phyloP scores from a whole-genome alignment of 1,140 invertebrate genomes.

The Heliconius hewitsoni region DNA sequence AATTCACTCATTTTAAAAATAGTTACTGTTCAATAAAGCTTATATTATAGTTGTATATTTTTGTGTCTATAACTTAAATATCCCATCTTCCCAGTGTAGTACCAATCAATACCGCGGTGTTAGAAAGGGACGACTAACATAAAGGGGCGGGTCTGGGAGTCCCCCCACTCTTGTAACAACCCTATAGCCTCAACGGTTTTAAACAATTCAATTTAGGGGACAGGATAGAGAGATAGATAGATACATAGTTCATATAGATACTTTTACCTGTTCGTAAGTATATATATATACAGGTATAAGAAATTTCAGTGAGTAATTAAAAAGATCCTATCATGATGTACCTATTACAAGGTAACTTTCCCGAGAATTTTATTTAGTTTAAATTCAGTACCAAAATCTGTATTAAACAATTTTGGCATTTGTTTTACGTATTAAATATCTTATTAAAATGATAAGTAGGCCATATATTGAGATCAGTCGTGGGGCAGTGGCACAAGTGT shows the following conservation, averaged over 20 bases:
- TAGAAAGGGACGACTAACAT: slow-evolving; percentile 52
- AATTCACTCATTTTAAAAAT: neutral
- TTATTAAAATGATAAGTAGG: no score
- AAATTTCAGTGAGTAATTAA: neutral
- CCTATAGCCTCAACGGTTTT: slow-evolving; percentile 47
- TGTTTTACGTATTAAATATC: no score
- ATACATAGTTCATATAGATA: slow-evolving; percentile 15
- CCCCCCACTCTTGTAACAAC: slow-evolving; percentile 39
- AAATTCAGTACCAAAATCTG: neutral
- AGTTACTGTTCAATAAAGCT: neutral
- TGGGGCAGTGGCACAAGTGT: no score
- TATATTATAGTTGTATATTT: neutral
- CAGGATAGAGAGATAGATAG: slow-evolving; percentile 24
- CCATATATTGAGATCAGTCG: no score
- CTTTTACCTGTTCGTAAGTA: slow-evolving; percentile 24
- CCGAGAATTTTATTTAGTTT: neutral
- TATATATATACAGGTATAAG: neutral
- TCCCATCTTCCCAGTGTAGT: neutral
- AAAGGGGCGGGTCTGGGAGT: slow-evolving; percentile 53
- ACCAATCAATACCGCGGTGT: slow-evolving; percentile 62
- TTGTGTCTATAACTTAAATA: slow-evolving; percentile 2
- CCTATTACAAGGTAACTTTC: neutral
- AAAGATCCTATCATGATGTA: neutral
- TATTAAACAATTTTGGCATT: neutral
- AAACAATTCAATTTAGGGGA: slow-evolving; percentile 48